These are phyloP conservation scores for Cydia strobilella DNA, from an alignment of 1,140 invertebrate species.

Conservation along the genomic window DNA sequence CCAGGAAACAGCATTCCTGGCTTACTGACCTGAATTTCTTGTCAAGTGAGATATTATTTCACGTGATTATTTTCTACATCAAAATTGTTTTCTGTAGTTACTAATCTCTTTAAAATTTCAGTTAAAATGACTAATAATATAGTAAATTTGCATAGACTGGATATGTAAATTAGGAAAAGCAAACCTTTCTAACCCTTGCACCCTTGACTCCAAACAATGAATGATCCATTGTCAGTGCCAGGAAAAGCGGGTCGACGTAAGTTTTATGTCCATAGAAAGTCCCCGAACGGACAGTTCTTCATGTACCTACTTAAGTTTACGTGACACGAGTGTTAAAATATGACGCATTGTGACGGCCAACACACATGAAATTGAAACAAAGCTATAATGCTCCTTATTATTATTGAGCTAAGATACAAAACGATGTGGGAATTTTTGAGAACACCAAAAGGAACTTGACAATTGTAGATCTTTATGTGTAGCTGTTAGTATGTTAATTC, in stretches of 20 bases:
- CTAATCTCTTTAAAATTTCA: too few species aligned
- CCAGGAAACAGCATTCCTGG: too few species aligned
- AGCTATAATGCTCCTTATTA: not conserved
- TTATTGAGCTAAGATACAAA: not conserved
- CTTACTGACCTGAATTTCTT: too few species aligned
- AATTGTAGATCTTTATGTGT: not conserved
- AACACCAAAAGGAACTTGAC: not conserved
- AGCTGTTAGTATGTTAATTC: not conserved
- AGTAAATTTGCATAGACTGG: not conserved
- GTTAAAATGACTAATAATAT: not conserved
- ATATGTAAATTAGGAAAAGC: conserved; percentile 1
- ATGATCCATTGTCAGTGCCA: not conserved
- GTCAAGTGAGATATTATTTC: too few species aligned
- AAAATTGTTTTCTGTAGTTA: too few species aligned
- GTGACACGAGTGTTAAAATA: conserved; percentile 44
- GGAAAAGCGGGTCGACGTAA: conserved; percentile 14
- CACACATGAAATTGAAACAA: not conserved
- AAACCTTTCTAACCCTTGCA: conserved; percentile 1
- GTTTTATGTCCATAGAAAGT: conserved; percentile 23
- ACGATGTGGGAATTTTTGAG: not conserved
- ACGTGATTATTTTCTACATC: too few species aligned
- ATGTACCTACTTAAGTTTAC: conserved; percentile 41
- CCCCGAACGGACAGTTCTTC: conserved; percentile 21
- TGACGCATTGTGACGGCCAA: conserved; percentile 43
- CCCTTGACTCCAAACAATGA: conserved; percentile 15